Evolutionary conservation across 2,113 vertebrate genomes (phyloP).

Genomic region (Neoarius graeffei): DNA sequence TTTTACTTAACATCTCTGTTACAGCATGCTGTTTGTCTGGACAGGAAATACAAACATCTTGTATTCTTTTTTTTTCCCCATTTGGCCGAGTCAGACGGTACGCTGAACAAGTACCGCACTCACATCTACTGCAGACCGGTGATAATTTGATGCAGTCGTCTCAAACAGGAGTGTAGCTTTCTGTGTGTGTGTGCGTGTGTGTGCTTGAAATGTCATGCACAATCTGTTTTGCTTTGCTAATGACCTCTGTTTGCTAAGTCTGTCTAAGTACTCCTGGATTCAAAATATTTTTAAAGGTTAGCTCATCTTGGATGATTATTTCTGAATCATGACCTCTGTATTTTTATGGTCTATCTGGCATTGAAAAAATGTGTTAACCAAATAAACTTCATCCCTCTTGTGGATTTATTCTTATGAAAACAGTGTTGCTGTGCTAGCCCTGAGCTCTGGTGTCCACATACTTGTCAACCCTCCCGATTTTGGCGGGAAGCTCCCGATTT

Average conservation of each 20-base stretch:
- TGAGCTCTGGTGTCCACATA: neutral
- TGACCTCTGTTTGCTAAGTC: slow-evolving; percentile 54
- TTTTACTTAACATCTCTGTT: neutral
- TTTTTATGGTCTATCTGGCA: neutral
- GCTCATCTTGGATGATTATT: neutral
- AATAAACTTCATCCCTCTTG: neutral
- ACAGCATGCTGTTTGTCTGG: neutral
- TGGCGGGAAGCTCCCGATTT: too few species aligned
- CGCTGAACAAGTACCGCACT: slow-evolving; percentile 63
- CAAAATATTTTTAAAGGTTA: neutral
- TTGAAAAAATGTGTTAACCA: neutral
- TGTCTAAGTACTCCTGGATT: neutral
- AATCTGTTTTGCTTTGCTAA: slow-evolving; percentile 62
- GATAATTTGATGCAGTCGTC: slow-evolving; percentile 73
- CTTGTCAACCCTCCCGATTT: too few species aligned
- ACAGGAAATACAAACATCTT: neutral
- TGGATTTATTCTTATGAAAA: neutral
- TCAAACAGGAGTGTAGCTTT: slow-evolving; percentile 65
- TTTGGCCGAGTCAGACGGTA: slow-evolving; percentile 64
- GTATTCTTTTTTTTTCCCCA: slow-evolving; percentile 9
- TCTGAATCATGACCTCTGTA: neutral
- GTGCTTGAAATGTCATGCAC: slow-evolving; percentile 71
- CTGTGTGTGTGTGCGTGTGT: slow-evolving; percentile 64
- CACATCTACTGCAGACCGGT: slow-evolving; percentile 65
- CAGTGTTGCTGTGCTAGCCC: neutral